Base-by-base conservation (phyloP, 2,888 invertebrate species). In the Cremastobaeus sp. region DNA sequence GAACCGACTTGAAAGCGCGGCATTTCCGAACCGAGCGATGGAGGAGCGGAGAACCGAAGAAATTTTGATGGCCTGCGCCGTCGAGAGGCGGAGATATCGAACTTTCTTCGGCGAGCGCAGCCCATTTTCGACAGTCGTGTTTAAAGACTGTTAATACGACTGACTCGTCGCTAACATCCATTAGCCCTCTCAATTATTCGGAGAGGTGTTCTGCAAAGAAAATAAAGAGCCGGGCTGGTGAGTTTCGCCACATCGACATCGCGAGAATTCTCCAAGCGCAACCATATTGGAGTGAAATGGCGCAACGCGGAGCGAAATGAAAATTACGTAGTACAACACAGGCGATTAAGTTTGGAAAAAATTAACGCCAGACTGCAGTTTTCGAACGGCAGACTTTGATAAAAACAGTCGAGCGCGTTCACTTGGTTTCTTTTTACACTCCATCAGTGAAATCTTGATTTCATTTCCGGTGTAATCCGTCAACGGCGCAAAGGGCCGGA, bases 161-260 rank as follows among this genome's bases (percentile, higher is more conserved):
- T 65, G 66, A 75, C 68, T 75, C 71, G 75, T 64, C 60, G 69
- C 62, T 66, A 70, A 52, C 68, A 71, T 77, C 77, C 75, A 77
- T 77, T 73, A 77, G 73, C 77, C 73, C 77, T 75, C 75, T 77
- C 72, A 73, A 77, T 75, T 77, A 77, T 77, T 75, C 77, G 66
- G 73, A 75, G 74, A 75, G 75, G 70, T 75, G 73, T 77, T 74
- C 71, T 48, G 65, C 68, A 59, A 77, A 74, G 74, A 74, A 75
- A 73, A 75, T 65, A 70, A 73, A 73, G 73, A 71, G 54, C 69
- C 43, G 37, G n/a, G 66, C 45, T 57, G 25, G 52, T 71, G 52
- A 60, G 64, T 74, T 59, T 12, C 30, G 48, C 70, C 35, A 57
- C 50, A 18, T 21, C 15, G 17, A 62, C 8, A 20, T 47, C 48